These are phyloP conservation scores for Coelopa pilipes DNA, from an alignment of 2,888 invertebrate species.

Conservation along the genomic window DNA sequence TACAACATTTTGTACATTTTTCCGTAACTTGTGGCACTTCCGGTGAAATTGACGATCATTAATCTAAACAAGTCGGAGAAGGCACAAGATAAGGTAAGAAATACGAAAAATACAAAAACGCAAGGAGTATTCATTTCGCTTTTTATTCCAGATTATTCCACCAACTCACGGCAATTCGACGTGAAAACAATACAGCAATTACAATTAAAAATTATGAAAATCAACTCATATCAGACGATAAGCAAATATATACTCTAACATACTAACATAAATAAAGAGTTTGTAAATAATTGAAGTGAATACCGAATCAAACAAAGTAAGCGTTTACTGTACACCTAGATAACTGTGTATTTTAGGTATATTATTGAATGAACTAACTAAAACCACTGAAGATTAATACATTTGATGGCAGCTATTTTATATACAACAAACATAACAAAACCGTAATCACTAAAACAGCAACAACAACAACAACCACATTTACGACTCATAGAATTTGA, in stretches of 20 bases:
- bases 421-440: not conserved
- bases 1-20: not conserved
- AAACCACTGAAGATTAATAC: conserved; percentile 12
- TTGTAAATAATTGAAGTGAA: not conserved
- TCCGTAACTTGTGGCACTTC: too few relatives aligned
- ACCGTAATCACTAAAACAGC: conserved; percentile 16
- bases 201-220: not conserved
- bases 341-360: too few relatives aligned
- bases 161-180: not conserved
- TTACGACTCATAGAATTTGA: conserved; percentile 1
- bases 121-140: not conserved
- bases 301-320: not conserved
- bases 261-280: not conserved
- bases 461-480: conserved; percentile 39
- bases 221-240: conserved; percentile 28
- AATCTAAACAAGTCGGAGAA: not conserved
- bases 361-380: too few relatives aligned
- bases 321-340: too few relatives aligned
- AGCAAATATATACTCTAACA: conserved; percentile 15
- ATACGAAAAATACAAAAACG: too few relatives aligned
- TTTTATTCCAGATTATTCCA: not conserved
- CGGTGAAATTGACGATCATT: not conserved
- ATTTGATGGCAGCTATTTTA: conserved; percentile 32
- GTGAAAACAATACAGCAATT: not conserved
- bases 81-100: too few relatives aligned